phyloP scores from a whole-genome alignment of 2,888 invertebrate species.

The Athalia rosae region DNA sequence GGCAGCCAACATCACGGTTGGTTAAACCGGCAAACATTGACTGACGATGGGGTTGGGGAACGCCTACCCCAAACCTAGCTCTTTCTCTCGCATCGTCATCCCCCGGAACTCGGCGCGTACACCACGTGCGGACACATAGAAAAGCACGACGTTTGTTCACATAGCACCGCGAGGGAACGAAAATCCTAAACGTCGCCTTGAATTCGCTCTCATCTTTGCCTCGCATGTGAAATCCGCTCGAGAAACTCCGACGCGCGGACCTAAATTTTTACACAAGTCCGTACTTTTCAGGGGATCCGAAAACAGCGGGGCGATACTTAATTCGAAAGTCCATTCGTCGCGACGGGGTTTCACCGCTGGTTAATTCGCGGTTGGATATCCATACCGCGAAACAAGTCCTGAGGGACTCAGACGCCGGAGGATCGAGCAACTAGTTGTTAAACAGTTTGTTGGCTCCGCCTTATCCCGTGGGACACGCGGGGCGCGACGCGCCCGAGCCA shows the following conservation, averaged over 20 bases:
- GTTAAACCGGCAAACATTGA: conserved; percentile 69
- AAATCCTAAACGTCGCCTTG: conserved; percentile 11
- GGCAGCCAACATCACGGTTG: conserved; percentile 62
- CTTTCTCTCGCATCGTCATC: conserved; percentile 44
- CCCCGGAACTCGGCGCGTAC: conserved; percentile 32
- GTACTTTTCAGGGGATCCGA: too few relatives aligned
- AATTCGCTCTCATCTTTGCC: conserved; percentile 20
- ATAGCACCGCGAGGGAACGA: background rate
- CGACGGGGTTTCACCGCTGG: background rate
- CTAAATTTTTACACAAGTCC: background rate
- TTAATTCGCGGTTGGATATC: conserved; percentile 24
- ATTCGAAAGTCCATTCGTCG: background rate
- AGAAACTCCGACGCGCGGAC: conserved; percentile 20
- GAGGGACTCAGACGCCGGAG: conserved; percentile 56
- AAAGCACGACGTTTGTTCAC: conserved; percentile 24
- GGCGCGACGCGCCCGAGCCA: conserved; percentile 6
- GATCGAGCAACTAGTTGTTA: conserved; percentile 68
- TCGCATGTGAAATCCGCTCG: background rate
- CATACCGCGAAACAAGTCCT: conserved; percentile 63
- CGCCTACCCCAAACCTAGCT: conserved; percentile 29
- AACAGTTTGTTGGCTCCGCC: conserved; percentile 54
- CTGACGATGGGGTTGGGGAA: conserved; percentile 55
- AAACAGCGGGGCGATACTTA: too few relatives aligned
- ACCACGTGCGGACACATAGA: background rate
- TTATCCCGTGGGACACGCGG: conserved; percentile 19